Percentiles rank a stretch among this genome's conserved stretches.
These are phyloP conservation scores for Microhierax caerulescens DNA, from an alignment of 2,797 vertebrate genomes.

Conservation along the genomic window DNA sequence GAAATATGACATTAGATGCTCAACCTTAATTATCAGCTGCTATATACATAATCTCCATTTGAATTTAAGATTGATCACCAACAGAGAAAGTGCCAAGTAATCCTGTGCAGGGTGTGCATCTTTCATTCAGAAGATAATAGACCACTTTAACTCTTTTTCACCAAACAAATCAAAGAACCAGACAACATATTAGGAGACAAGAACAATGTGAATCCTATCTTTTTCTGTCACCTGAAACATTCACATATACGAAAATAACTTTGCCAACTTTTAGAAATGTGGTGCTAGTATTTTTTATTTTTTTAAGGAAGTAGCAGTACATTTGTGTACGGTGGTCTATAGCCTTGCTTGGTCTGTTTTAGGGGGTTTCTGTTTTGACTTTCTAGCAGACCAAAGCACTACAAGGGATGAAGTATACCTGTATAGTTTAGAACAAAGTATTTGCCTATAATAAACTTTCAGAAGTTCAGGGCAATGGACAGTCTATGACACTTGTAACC, in stretches of 20 bases:
- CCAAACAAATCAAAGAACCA: background rate
- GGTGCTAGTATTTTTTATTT: background rate
- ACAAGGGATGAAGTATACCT: accelerated
- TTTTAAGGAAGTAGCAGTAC: background rate
- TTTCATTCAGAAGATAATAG: background rate
- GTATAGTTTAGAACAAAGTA: background rate
- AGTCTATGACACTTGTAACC: background rate
- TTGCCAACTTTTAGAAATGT: background rate
- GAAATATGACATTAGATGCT: background rate
- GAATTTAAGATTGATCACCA: background rate
- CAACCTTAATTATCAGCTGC: background rate
- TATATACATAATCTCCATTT: background rate
- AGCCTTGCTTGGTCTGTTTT: background rate
- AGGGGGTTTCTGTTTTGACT: background rate
- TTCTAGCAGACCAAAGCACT: background rate
- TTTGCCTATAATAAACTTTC: background rate
- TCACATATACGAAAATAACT: background rate
- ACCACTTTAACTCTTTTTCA: background rate
- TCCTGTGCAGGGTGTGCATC: background rate
- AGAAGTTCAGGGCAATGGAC: background rate
- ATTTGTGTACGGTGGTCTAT: background rate
- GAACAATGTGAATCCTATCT: background rate
- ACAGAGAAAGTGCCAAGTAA: background rate
- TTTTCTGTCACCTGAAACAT: background rate
- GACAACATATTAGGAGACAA: background rate